Base-by-base conservation (phyloP, 2,888 invertebrate species). In the Lepidochitona cinerea region DNA sequence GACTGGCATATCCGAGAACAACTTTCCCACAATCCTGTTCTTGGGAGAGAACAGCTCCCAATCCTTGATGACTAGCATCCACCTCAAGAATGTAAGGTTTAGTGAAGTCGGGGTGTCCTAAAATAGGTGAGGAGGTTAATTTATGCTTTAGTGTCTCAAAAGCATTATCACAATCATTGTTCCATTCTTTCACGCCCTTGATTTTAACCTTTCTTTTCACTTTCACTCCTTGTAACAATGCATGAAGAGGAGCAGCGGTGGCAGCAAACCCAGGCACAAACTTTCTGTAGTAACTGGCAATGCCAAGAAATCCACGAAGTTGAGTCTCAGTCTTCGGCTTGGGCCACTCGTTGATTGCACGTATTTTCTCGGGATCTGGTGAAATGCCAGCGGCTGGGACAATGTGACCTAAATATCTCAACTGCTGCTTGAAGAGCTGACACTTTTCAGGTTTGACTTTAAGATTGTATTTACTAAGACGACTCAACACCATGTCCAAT, bases 361-460 rank as follows among this genome's bases (percentile, higher is more conserved):
- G 7, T n/a, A 68, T 72, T 41, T 77, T 77, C 4, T 71, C 75
- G 32, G 78, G 75, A 41, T 79, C 79, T 14, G 80, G 59, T 0
- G 69, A 35, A 26, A 77, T 67, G 23, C 75, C 77, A 14, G 74
- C 41, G 14, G 66, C 49, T 23, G 68, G 70, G 1, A 75, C 41
- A 26, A 59, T 29, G 70, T 75, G 75, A 14, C 73, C 72, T 18
- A 70, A n/a, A 59, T 72, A 73, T 41, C 53, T 66, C 18, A 78
- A 68, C 52, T 73, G 6, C 12, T 54, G 18, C 36, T 68, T 36
- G 26, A 76, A 70, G 26, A 79, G 72, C 14, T 74, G 64, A 54
- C 75, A 76, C 37, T 81, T 79, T 23, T 29, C 41, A 14, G 71
- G 66, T 36, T 76, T 78, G 26, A 80, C 26, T 35, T 80, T 78